Conservation (phyloP, 2,888 invertebrate species). For the Amiota communis region DNA sequence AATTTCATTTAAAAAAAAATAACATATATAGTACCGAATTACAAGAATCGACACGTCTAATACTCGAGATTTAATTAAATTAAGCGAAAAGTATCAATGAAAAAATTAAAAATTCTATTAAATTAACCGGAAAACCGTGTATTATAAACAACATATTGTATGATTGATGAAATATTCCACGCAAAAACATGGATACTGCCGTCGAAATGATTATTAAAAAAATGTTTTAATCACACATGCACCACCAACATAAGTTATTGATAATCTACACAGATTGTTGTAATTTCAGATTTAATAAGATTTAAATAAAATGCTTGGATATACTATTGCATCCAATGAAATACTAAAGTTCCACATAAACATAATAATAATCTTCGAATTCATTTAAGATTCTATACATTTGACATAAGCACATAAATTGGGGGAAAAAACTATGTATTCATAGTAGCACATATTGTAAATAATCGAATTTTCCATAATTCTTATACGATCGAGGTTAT, state of each 20-base stretch:
- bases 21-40: conserved; percentile 8
- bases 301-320: too few relatives aligned
- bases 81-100: conserved; percentile 8
- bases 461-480: too few relatives aligned
- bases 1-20: conserved; percentile 54
- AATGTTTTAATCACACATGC: background rate
- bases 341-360: too few relatives aligned
- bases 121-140: background rate
- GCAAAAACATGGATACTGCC: background rate
- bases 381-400: too few relatives aligned
- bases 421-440: too few relatives aligned
- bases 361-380: too few relatives aligned
- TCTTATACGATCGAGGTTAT: too few relatives aligned
- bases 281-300: too few relatives aligned
- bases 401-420: too few relatives aligned
- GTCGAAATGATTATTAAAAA: background rate
- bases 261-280: too few relatives aligned
- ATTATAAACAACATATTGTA: background rate
- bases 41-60: background rate
- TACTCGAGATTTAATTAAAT: conserved; percentile 4
- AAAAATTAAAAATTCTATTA: conserved; percentile 1
- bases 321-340: too few relatives aligned
- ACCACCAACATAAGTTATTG: background rate
- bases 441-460: too few relatives aligned
- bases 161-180: conserved; percentile 6